Conservation (phyloP, 2,888 invertebrate genomes). For the Cheilosia urbana region DNA sequence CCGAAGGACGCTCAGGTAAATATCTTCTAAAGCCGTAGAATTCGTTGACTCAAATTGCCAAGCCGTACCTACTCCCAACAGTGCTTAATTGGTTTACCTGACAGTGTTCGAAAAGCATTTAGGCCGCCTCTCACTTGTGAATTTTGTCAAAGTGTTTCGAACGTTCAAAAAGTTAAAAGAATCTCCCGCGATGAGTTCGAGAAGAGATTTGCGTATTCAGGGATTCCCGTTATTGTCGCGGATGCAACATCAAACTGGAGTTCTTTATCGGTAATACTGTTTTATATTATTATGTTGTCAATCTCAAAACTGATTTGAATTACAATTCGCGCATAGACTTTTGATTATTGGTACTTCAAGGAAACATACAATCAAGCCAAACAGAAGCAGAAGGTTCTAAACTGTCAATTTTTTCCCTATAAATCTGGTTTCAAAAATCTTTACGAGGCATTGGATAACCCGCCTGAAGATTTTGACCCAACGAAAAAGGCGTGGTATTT, state of each 20-base stretch:
- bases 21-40: too few relatives aligned
- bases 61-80: conserved; percentile 55
- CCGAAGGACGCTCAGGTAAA: conserved; percentile 44
- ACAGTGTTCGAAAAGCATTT: conserved; percentile 84
- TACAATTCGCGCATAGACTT: conserved; percentile 84
- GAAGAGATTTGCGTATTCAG: conserved; percentile 89
- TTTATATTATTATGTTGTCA: too few relatives aligned
- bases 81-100: conserved; percentile 79
- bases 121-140: conserved; percentile 92
- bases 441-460: conserved; percentile 93
- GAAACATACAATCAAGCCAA: conserved; percentile 88
- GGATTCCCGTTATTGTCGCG: conserved; percentile 92
- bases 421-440: conserved; percentile 92
- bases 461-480: conserved; percentile 85
- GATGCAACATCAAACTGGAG: conserved; percentile 94
- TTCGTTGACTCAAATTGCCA: neutral
- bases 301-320: neutral
- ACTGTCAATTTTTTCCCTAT: conserved; percentile 97
- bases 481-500: conserved; percentile 86
- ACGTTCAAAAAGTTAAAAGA: conserved; percentile 88
- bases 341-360: conserved; percentile 93
- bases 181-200: conserved; percentile 90
- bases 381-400: conserved; percentile 85
- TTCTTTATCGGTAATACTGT: conserved; percentile 85
- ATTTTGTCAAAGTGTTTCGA: conserved; percentile 88